These are phyloP conservation scores for Epinephelus moara DNA, from an alignment of 2,113 vertebrate species.

Conservation along the genomic window DNA sequence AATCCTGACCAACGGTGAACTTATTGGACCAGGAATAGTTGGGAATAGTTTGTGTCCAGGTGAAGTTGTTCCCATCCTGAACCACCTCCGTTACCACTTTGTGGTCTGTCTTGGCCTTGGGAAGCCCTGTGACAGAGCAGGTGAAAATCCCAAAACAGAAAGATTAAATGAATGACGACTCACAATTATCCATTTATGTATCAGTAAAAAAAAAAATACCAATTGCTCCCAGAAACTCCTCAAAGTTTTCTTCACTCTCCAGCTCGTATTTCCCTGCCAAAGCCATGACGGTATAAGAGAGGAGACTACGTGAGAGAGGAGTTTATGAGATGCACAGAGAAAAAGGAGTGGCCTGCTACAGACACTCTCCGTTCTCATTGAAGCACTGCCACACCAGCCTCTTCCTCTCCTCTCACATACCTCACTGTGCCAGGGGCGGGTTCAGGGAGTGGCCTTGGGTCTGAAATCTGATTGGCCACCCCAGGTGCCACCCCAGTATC, in stretches of 20 bases:
- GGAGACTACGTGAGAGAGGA: constrained; percentile 13
- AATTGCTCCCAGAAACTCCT: constrained; percentile 84
- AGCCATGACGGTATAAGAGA: constrained; percentile 79
- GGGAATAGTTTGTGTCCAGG: constrained; percentile 87
- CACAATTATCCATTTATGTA: neutral
- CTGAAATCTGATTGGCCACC: too few relatives aligned
- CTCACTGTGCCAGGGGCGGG: neutral
- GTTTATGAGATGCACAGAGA: constrained; percentile 31
- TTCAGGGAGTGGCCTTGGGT: too few relatives aligned
- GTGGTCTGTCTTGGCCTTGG: constrained; percentile 86
- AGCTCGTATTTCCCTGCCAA: constrained; percentile 89
- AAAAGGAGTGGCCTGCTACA: constrained; percentile 56
- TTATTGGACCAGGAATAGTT: constrained; percentile 83
- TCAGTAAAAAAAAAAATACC: constrained; percentile 60
- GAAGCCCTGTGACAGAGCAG: constrained; percentile 77
- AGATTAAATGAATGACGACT: neutral
- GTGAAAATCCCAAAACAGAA: neutral
- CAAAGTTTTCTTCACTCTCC: constrained; percentile 88
- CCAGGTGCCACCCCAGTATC: too few relatives aligned
- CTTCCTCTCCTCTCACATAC: constrained; percentile 15
- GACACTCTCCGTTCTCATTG: neutral
- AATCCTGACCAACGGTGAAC: constrained; percentile 87
- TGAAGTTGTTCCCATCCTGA: constrained; percentile 89
- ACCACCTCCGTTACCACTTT: constrained; percentile 88
- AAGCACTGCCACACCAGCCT: neutral